Conservation (phyloP, 2,797 vertebrate genomes). For the Cossypha caffra region DNA sequence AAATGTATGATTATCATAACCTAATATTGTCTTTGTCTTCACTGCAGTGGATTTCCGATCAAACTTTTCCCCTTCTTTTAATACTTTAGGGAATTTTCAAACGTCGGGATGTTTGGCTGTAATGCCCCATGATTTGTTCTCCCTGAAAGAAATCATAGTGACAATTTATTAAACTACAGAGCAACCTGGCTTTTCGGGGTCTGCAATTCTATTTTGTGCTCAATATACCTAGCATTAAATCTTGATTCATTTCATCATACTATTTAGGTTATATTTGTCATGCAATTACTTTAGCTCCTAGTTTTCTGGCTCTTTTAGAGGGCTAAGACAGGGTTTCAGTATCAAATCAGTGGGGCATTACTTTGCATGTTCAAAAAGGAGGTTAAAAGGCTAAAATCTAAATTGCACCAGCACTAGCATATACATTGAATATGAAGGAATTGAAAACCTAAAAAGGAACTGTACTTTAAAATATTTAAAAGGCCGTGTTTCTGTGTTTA, state of each 20-base stretch:
- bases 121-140: constrained; percentile 99
- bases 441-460: constrained; percentile 55
- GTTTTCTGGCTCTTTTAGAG: constrained; percentile 76
- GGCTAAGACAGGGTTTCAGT: constrained; percentile 82
- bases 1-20: constrained; percentile 91
- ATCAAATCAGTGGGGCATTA: constrained; percentile 98
- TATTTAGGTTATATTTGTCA: constrained; percentile 88
- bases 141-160: constrained; percentile 99
- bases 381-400: constrained; percentile 57
- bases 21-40: constrained; percentile 99
- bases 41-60: constrained; percentile 99
- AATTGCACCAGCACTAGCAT: constrained; percentile 61
- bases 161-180: constrained; percentile 99
- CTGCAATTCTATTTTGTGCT: constrained; percentile 90
- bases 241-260: constrained; percentile 84
- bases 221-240: constrained; percentile 78
- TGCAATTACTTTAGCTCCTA: constrained; percentile 89
- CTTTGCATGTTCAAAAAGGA: constrained; percentile 72
- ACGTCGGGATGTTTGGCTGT: constrained; percentile 99
- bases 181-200: constrained; percentile 97
- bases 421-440: constrained; percentile 67
- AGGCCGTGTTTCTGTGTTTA: constrained; percentile 45
- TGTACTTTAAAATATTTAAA: constrained; percentile 60
- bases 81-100: constrained; percentile 99
- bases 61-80: constrained; percentile 99